Evolutionary conservation across 2,888 invertebrate genomes (phyloP), one percentile per base, ranked within the genome.

Genomic region (Cheilosia vernalis): DNA sequence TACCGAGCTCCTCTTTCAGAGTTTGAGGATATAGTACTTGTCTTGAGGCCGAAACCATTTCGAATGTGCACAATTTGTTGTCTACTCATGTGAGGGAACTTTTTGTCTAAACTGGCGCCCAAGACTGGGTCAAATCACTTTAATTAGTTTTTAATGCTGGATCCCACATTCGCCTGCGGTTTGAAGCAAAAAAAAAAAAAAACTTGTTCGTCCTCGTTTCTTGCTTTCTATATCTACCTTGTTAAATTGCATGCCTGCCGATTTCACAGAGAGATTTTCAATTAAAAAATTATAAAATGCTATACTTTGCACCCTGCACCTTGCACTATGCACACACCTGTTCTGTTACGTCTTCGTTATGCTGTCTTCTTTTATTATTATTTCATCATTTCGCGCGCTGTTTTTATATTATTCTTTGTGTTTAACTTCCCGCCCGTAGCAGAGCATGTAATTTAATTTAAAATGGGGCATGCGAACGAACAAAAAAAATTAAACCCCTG

Each of bases 291-390:
- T n/a, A 44, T 44, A 44, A 58, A 70, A 66, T 56, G 13, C 37
- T 76, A 13, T 49, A 21, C 49, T 27, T n/a, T 51, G 81, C 76
- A 81, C 76, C 60, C 67, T 83, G 72, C 83, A 83, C 83, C 56
- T 73, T 83, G 83, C 78, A 83, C 83, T 72, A 66, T 83, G 78
- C 83, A 76, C 81, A 81, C 81, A 83, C 78, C 78, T 83, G 83
- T 78, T 67, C 61, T 61, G 49, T 74, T 81, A 44, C 63, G 67
- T 74, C 61, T 63, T 66, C 49, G 67, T 72, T 72, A 27, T 24
- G 44, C 30, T 61, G 37, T 55, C 66, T 72, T 64, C 67, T 78
- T 73, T 51, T 73, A 63, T 67, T 67, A 76, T 67, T 66, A 76
- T 82, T 82, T 66, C 51, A 76, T 76, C 51, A 76, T 77, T 37